phyloP scores from a whole-genome alignment of 2,888 invertebrate genomes.

The Melanchra persicariae region DNA sequence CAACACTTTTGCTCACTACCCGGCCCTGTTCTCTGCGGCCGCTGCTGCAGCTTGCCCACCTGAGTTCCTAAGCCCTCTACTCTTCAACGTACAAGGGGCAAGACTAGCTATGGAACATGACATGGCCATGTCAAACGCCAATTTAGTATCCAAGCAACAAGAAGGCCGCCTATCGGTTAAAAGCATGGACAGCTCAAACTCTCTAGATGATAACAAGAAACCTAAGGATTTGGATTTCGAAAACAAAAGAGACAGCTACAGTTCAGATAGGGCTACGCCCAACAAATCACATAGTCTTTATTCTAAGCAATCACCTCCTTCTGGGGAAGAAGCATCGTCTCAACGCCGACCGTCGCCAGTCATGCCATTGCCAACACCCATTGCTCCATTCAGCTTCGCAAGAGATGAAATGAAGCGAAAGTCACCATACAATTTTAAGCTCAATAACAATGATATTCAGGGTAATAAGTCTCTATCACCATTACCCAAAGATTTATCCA shows the following conservation, averaged over 20 bases:
- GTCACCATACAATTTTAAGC: constrained; percentile 83
- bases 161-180: constrained; percentile 86
- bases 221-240: constrained; percentile 81
- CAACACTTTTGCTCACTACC: constrained; percentile 92
- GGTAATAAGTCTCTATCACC: constrained; percentile 77
- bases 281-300: constrained; percentile 85
- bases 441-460: constrained; percentile 79
- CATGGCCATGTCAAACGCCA: constrained; percentile 88
- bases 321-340: constrained; percentile 92
- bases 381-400: constrained; percentile 79
- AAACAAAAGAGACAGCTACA: constrained; percentile 77
- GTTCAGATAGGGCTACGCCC: constrained; percentile 90
- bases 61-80: constrained; percentile 92
- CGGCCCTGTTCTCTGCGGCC: constrained; percentile 88
- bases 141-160: constrained; percentile 88
- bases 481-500: constrained; percentile 83
- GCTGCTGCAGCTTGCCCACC: constrained; percentile 90
- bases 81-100: constrained; percentile 91
- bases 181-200: constrained; percentile 85
- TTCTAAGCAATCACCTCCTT: constrained; percentile 92
- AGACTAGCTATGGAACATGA: constrained; percentile 89
- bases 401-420: constrained; percentile 82
- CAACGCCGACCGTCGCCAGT: constrained; percentile 93
- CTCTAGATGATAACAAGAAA: constrained; percentile 84
- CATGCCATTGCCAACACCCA: constrained; percentile 87